A percentile compares a stretch with the other conserved stretches of the same genome.
These are phyloP conservation scores for Sceloporus undulatus DNA, from an alignment of 2,113 vertebrate species.

Conservation along the genomic window DNA sequence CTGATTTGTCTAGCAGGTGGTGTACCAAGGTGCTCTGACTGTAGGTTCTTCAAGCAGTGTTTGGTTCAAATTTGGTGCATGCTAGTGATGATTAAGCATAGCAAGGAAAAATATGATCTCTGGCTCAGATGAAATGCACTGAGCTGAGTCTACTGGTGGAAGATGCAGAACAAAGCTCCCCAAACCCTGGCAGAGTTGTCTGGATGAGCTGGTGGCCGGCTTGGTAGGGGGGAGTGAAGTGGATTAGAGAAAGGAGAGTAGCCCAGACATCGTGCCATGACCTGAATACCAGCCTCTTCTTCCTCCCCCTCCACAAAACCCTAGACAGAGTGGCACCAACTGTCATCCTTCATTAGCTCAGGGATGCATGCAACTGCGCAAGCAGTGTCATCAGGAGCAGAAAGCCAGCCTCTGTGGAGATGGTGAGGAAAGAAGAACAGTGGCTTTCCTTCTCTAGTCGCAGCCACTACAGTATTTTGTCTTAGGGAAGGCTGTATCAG, in stretches of 20 bases:
- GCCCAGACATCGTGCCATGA: constrained; percentile 12
- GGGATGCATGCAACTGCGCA: neutral
- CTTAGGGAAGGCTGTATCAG: too few relatives aligned
- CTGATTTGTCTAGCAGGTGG: neutral
- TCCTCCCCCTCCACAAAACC: neutral
- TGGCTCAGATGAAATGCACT: neutral
- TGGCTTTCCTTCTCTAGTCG: neutral
- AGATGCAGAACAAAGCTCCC: neutral
- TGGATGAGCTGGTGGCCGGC: neutral
- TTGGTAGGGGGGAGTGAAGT: too few relatives aligned
- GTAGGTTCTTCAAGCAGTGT: neutral
- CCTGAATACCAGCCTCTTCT: constrained; percentile 7
- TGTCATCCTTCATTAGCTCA: constrained; percentile 1
- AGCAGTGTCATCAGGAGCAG: neutral
- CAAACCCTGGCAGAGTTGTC: neutral
- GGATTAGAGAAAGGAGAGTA: neutral
- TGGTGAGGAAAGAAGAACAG: neutral
- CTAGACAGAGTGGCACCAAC: constrained; percentile 33
- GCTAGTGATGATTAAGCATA: too few relatives aligned
- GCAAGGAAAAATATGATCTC: neutral
- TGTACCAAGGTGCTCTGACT: neutral
- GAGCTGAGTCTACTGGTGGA: neutral
- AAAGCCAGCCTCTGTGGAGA: neutral
- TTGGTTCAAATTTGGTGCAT: neutral
- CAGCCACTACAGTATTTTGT: neutral